phyloP scores from a whole-genome alignment of 2,888 invertebrate species.

The Byasa hedistus region DNA sequence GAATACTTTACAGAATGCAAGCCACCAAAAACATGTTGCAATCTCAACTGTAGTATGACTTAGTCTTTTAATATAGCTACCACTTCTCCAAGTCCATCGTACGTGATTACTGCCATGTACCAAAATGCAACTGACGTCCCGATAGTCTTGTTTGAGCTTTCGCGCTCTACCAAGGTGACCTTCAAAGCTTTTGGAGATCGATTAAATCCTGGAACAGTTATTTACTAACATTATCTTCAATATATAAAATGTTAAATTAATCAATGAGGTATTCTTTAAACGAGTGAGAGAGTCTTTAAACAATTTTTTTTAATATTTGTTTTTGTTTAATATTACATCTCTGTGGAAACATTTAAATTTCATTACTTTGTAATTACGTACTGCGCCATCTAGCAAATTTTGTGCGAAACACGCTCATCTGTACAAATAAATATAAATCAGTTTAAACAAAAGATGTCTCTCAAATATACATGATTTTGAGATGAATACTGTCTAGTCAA shows the following conservation, averaged over 20 bases:
- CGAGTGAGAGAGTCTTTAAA: not conserved
- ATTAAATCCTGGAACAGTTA: constrained; percentile 38
- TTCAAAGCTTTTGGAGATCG: constrained; percentile 51
- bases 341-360: not conserved
- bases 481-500: too few relatives aligned
- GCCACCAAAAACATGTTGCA: constrained; percentile 24
- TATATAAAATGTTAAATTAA: not conserved
- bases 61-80: constrained; percentile 12
- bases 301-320: not conserved
- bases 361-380: not conserved
- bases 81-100: constrained; percentile 21
- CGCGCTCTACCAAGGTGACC: constrained; percentile 72
- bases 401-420: not conserved
- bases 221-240: not conserved
- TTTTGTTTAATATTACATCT: not conserved
- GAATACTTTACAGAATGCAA: constrained; percentile 23
- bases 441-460: not conserved
- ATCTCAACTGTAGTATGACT: constrained; percentile 9
- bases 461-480: not conserved
- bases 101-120: constrained; percentile 41
- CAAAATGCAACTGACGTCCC: constrained; percentile 36
- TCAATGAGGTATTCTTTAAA: not conserved
- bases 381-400: not conserved
- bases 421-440: not conserved
- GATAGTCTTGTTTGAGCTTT: constrained; percentile 55